Evolutionary conservation across 2,888 invertebrate species (phyloP), one percentile per base, ranked within the genome.

Genomic region (Phytoseiulus persimilis): DNA sequence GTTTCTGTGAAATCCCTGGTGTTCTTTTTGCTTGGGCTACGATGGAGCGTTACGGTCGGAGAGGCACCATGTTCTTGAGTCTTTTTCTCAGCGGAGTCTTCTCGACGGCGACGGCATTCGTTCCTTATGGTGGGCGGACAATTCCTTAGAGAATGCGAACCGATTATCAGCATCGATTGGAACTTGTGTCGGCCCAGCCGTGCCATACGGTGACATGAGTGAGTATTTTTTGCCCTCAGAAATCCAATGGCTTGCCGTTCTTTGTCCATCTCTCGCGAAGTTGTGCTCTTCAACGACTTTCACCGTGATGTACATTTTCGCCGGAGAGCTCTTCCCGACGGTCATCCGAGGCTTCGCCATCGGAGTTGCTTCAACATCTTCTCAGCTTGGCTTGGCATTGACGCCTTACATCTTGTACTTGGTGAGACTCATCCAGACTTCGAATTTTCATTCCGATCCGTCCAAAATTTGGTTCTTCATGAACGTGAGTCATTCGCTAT

Each of bases 301-400:
- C 33, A 83, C 83, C 18, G 83, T 83, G 31, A 33, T 83, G 83
- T 83, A 83, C 83, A 83, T 83, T 14, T 31, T 83, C 2, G 28
- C 83, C 18, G 83, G 83, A 23, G 83, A 83, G 31, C 83, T 83
- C 11, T 83, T 83, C 33, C 83, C 83, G 1, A 83, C 83, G 11
- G 83, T 32, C 31, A 33, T 83, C 28, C 3, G 83, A 33, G 83
- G 83, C 14, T 83, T 83, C 83, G 83, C 83, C 33, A 14, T 83
- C 83, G 83, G 83, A 11, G 31, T 83, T 5, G 83, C 83, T 31
- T 83, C 83, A 28, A 83, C 83, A 23, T n/a, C 83, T 5, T 83
- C 83, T 5, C 31, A 31, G 14, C n/a, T 83, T 3, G 83, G 83
- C 6, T 31, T 83, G 31, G 83, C 31, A 5, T 6, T 83, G 31